Evolutionary conservation across 2,113 vertebrate species (phyloP).

Genomic region (Odocoileus hemionus): DNA sequence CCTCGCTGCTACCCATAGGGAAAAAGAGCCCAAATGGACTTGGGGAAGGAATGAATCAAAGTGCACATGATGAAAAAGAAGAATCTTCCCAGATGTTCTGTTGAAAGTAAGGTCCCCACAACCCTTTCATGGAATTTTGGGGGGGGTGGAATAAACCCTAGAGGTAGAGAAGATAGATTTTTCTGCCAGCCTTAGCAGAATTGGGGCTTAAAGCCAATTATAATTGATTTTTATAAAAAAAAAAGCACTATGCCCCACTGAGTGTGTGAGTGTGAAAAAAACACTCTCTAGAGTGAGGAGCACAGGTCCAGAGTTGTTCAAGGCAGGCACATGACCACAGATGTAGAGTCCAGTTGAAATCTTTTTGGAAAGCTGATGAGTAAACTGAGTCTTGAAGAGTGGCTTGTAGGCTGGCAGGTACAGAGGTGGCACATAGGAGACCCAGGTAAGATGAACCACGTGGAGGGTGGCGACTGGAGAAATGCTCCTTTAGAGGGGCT

Average conservation of each 20-base stretch:
- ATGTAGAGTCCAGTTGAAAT: not conserved
- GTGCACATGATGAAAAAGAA: not conserved
- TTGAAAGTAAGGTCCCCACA: not conserved
- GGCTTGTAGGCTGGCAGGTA: too few species aligned
- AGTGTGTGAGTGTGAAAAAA: not conserved
- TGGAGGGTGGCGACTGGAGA: not conserved
- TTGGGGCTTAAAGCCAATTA: not conserved
- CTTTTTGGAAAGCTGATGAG: not conserved
- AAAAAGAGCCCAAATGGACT: not conserved
- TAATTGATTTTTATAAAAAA: not conserved
- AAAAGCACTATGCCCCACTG: not conserved
- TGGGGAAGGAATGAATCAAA: not conserved
- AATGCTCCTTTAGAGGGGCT: too few species aligned
- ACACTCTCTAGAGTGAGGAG: not conserved
- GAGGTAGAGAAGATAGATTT: not conserved
- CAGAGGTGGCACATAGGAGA: not conserved
- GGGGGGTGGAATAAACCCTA: not conserved
- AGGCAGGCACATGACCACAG: accelerated
- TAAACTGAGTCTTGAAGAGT: not conserved
- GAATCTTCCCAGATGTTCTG: not conserved
- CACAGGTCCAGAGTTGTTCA: not conserved
- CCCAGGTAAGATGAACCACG: not conserved
- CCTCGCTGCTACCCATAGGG: not conserved
- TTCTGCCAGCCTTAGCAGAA: not conserved
- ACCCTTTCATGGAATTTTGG: not conserved